Base-by-base conservation (phyloP, 2,113 vertebrate genomes). In the Sebastes schlegelii region DNA sequence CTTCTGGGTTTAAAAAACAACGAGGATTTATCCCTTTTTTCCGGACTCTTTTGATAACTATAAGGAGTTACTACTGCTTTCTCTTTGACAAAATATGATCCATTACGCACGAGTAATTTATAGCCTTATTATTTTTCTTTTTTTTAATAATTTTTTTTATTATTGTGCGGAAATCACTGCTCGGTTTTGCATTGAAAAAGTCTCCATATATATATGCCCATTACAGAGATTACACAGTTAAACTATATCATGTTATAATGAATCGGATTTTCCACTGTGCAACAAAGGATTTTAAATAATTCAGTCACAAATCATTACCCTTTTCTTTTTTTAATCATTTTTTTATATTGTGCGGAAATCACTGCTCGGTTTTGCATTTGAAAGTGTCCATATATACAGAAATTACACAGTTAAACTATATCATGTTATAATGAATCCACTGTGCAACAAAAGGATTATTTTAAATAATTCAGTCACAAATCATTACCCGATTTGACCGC, bases 331-430 rank as follows among this genome's bases (percentile, higher is more conserved):
- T 61, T 57, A 1, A 71, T 67, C 10, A 11, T 55, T 85, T 61
- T 9, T 85, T 61, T 9, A n/a, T 62, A 66, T 49, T 75, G 8
- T 42, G 63, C 55, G 10, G 8, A 80, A 79, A 79, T 86, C 42
- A 70, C 54, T 45, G 77, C 19, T 26, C 40, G 63, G 17, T 74
- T 84, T 26, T 74, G 48, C 5, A 66, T 21, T 67, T 43, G 72
- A 57, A 74, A 40, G 19, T 71, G 19, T 40, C 26, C 45, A 4
- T n/a, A 58, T 2, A 26, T 11, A 34, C 4, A 40, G 13, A 55
- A 49, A 71, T 48, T 0, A 65, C 8, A 72, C 1, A n/a, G 23
- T 66, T 71, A 19, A 76, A 66, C 42, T 76, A 46, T 42, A 4
- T 58, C n/a, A 4, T 14, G 16, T 61, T n/a, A 43, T 11, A 43